Base-by-base conservation (phyloP, 2,888 invertebrate genomes). In the Protodeltote pygarga region DNA sequence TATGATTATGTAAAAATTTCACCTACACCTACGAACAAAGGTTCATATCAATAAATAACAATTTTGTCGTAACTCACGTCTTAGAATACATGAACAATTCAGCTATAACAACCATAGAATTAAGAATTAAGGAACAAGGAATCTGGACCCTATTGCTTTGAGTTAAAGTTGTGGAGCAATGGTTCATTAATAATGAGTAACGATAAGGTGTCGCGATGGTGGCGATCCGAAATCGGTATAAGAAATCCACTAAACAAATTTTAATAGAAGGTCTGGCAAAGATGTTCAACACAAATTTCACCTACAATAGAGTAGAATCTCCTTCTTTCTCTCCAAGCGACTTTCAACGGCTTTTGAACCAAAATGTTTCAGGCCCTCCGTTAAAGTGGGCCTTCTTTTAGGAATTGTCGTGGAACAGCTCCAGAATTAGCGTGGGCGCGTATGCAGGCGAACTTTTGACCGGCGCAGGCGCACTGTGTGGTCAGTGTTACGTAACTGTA, bases 401-500 rank as follows among this genome's bases (percentile, higher is more conserved):
- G 38, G 2, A 3, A 2, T 10, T 17, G 5, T 17, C 13, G 38
- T 34, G 32, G 29, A 25, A 10, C 16, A 8, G 3, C 20, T 59
- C 44, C 48, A 62, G 51, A 51, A 53, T 15, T 45, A n/a, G 54
- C 53, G 73, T 68, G 59, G 69, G 73, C 35, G 73, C 35, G 58
- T 62, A 64, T 58, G 50, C 42, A 44, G 54, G 39, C 59, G 67
- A 77, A 71, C 73, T 73, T 71, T 79, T 79, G 77, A 79, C 77
- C 75, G 72, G 53, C 63, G 64, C 68, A 61, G 63, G 68, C 63
- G 60, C 59, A 53, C 48, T 67, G 69, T 68, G 77, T 67, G 68
- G 61, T 50, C 62, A 61, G 38, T 41, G 50, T 72, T 77, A 66
- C 67, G 65, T 61, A 73, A 74, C 63, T 52, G 23, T 17, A 63